Evolutionary conservation across 2,888 invertebrate genomes (phyloP).

Genomic region (Sarcophaga subvicina): DNA sequence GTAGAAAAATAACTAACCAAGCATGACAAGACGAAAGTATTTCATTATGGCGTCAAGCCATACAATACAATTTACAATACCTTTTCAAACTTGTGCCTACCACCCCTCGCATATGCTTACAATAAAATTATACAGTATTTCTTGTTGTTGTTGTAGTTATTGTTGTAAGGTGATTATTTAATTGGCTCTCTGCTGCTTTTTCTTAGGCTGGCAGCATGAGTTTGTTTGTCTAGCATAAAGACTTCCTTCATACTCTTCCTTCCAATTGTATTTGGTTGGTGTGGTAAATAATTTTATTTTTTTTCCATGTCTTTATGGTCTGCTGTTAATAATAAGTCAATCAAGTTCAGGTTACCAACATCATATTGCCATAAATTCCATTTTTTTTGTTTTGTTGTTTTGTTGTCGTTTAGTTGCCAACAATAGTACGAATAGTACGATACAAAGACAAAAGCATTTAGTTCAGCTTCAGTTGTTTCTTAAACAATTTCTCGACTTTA

Average conservation of each 20-base stretch:
- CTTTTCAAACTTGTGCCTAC: too few species aligned
- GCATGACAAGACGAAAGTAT: slow-evolving; percentile 51
- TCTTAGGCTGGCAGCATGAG: slow-evolving; percentile 27
- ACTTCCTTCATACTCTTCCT: slow-evolving; percentile 17
- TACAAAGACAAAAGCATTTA: not conserved
- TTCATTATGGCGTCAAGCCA: slow-evolving; percentile 65
- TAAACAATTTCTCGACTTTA: not conserved
- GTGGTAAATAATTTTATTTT: slow-evolving; percentile 49
- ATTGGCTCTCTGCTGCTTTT: slow-evolving; percentile 61
- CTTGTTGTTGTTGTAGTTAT: slow-evolving; percentile 2
- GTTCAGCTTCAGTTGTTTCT: slow-evolving; percentile 49
- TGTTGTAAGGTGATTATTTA: slow-evolving; percentile 65
- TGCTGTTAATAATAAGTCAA: slow-evolving; percentile 70
- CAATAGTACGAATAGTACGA: not conserved
- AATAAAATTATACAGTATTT: not conserved
- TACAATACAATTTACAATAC: not conserved
- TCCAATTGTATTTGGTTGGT: slow-evolving; percentile 20
- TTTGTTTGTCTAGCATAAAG: slow-evolving; percentile 16
- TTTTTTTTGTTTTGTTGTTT: not conserved
- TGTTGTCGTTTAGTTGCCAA: slow-evolving; percentile 32
- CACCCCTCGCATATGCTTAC: slow-evolving; percentile 43
- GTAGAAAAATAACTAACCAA: slow-evolving; percentile 58
- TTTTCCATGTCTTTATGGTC: slow-evolving; percentile 56
- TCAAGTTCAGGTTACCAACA: slow-evolving; percentile 69
- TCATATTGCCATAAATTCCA: slow-evolving; percentile 33